These are phyloP conservation scores for Eilema sororculum DNA, from an alignment of 2,888 invertebrate species.

Conservation along the genomic window DNA sequence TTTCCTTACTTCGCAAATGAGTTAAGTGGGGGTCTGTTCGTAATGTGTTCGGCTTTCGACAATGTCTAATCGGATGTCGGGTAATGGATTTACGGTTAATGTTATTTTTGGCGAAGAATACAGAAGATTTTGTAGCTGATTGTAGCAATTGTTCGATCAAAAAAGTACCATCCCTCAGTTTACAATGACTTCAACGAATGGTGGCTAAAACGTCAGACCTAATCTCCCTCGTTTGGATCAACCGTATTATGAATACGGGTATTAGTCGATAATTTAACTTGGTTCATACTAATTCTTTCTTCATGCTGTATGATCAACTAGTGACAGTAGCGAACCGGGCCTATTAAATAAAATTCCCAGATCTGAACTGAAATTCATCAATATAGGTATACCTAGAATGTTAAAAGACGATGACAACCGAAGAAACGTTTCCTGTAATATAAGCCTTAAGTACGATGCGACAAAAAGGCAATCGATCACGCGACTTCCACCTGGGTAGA, in stretches of 20 bases:
- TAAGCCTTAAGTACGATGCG: slow-evolving; percentile 63
- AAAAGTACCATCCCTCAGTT: background rate
- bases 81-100: slow-evolving; percentile 26
- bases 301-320: background rate
- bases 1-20: slow-evolving; percentile 62
- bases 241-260: no score
- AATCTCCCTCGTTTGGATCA: no score
- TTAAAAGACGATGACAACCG: slow-evolving; percentile 67
- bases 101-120: slow-evolving; percentile 9
- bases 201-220: no score
- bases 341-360: no score
- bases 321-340: no score
- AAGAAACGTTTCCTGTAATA: slow-evolving; percentile 75
- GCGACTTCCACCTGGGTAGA: slow-evolving; percentile 73
- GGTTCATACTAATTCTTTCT: background rate
- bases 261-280: no score
- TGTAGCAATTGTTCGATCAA: background rate
- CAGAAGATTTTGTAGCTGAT: background rate
- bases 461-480: slow-evolving; percentile 83
- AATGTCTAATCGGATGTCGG: slow-evolving; percentile 28
- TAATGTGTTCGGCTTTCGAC: slow-evolving; percentile 57
- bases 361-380: slow-evolving; percentile 64
- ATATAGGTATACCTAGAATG: slow-evolving; percentile 58
- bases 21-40: slow-evolving; percentile 58
- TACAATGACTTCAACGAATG: background rate